Evolutionary conservation across 2,888 invertebrate genomes (phyloP).

Genomic region (Nomada lathburiana): DNA sequence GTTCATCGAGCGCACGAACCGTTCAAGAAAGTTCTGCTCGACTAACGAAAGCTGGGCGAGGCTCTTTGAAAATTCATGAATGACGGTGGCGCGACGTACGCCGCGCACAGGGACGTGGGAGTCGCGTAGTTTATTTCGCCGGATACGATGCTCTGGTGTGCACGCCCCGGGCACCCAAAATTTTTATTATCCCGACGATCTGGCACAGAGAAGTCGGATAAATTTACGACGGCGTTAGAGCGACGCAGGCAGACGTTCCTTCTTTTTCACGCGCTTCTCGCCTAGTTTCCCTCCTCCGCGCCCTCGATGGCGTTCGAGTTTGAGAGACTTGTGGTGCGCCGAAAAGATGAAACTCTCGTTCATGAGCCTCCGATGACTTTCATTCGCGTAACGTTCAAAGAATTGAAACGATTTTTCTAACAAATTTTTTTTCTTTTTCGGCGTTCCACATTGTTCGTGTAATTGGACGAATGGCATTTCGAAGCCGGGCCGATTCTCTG

Average conservation of each 20-base stretch:
- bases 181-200: conserved; percentile 62
- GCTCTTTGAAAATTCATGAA: conserved; percentile 34
- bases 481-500: too few relatives aligned
- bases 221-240: conserved; percentile 42
- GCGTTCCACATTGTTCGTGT: too few relatives aligned
- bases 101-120: conserved; percentile 21
- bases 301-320: not conserved
- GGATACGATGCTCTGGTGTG: conserved; percentile 32
- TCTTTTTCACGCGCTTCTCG: conserved; percentile 31
- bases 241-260: not conserved
- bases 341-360: not conserved
- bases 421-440: not conserved
- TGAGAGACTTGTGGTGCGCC: not conserved
- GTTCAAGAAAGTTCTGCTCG: too few relatives aligned
- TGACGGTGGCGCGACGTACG: conserved; percentile 34
- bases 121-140: conserved; percentile 52
- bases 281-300: not conserved
- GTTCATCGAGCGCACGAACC: too few relatives aligned
- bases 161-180: conserved; percentile 43
- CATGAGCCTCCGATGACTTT: not conserved
- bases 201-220: conserved; percentile 25
- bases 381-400: not conserved
- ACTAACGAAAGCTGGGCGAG: not conserved
- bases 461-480: conserved; percentile 1
- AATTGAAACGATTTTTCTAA: too few relatives aligned